Evolutionary conservation across 2,113 vertebrate genomes (phyloP).

Genomic region (Cathartes aura): DNA sequence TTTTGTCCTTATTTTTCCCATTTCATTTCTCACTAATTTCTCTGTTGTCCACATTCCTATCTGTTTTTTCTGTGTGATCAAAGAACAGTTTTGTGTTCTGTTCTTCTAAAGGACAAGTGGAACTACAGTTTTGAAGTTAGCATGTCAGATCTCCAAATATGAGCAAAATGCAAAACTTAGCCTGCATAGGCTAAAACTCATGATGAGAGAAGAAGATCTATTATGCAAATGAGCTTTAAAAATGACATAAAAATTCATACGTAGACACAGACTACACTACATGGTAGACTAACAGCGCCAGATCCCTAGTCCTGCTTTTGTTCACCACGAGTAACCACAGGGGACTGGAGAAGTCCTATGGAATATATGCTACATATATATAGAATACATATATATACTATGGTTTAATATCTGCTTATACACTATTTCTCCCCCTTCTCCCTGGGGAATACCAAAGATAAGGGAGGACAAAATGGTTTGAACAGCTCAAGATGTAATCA

Average conservation of each 20-base stretch:
- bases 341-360: background rate
- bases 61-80: background rate
- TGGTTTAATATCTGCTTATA: background rate
- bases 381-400: background rate
- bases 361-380: background rate
- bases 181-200: background rate
- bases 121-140: background rate
- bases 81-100: background rate
- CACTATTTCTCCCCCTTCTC: background rate
- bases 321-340: background rate
- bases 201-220: background rate
- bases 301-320: background rate
- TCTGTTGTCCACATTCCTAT: background rate
- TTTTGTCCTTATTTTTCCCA: background rate
- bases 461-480: background rate
- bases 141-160: background rate
- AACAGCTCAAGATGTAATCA: background rate
- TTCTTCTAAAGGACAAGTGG: background rate
- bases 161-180: background rate
- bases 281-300: background rate
- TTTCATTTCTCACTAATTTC: background rate
- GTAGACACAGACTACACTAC: background rate
- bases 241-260: background rate
- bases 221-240: background rate
- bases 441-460: background rate